Evolutionary conservation across 1,140 invertebrate genomes (phyloP), one percentile per base, ranked within the genome.

Genomic region (Drosophila nebulosa): DNA sequence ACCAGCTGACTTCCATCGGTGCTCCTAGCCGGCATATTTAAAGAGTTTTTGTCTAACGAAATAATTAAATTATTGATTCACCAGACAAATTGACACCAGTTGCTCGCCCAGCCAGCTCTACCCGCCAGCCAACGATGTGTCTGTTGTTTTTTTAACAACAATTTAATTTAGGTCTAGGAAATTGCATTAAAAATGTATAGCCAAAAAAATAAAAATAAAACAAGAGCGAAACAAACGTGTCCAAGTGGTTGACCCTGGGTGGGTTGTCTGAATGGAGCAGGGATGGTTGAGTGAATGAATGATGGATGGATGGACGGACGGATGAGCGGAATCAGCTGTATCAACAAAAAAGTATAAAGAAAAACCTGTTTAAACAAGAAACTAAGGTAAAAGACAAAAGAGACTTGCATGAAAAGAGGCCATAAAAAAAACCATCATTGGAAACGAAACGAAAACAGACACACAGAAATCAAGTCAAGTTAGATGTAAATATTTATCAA

Each of bases 21-120:
- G 78, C 68, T 64, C 30, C 46, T 57, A 16, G 50, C 50, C 57
- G 42, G 42, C 67, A 67, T 21, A 46, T 46, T 21, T 46, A 46
- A 46, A 66, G 65, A 55, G 30, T 76, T 72, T 62, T 21, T 10
- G 39, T 78, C 55, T 30, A 73, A 27, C 57, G 61, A 58, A 77
- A 64, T 83, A 72, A 79, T 79, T 79, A 22, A 83, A 79, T 69
- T 85, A 85, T 83, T 79, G 79, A 83, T 83, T 84, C 71, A 53
- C 57, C 67, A 83, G 79, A 83, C 79, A 84, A 71, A 46, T 75
- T 56, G 79, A 83, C 79, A 83, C 79, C 79, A 85, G 79, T 83
- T 83, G 79, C 66, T 67, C 12, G 16, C n/a, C n/a, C n/a, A n/a
- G n/a, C n/a, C n/a, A 18, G 56, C 51, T 27, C 42, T n/a, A n/a